Conservation (phyloP, 1,140 invertebrate genomes). For the Myzus persicae region DNA sequence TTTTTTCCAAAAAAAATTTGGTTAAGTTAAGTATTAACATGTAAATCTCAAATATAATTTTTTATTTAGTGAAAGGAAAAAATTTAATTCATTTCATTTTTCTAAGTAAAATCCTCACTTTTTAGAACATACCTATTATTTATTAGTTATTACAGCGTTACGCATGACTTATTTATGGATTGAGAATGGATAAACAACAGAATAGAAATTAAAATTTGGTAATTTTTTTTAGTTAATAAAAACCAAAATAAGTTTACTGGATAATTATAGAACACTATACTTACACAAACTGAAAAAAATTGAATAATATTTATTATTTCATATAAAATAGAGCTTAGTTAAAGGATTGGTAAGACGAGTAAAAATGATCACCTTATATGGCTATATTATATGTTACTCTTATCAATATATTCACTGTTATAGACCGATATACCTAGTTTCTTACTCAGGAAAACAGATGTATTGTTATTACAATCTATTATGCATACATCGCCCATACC, state of each 20-base stretch:
- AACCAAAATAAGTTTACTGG: neutral
- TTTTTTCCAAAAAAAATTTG: neutral
- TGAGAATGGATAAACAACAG: neutral
- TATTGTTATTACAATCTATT: slow-evolving; percentile 3
- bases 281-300: neutral
- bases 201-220: neutral
- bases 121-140: no score
- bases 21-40: neutral
- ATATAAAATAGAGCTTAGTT: neutral
- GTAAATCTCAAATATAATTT: neutral
- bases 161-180: neutral
- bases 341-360: neutral
- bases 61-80: neutral
- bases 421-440: neutral
- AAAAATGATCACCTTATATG: neutral
- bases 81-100: neutral
- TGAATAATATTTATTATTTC: neutral
- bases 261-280: neutral
- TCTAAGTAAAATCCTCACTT: neutral
- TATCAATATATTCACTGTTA: neutral
- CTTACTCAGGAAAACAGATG: neutral
- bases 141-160: neutral
- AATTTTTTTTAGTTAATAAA: neutral
- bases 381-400: no score
- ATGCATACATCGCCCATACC: neutral